Evolutionary conservation across 2,113 vertebrate species (phyloP), one percentile per base, ranked within the genome.

Genomic region (Neoarius graeffei): DNA sequence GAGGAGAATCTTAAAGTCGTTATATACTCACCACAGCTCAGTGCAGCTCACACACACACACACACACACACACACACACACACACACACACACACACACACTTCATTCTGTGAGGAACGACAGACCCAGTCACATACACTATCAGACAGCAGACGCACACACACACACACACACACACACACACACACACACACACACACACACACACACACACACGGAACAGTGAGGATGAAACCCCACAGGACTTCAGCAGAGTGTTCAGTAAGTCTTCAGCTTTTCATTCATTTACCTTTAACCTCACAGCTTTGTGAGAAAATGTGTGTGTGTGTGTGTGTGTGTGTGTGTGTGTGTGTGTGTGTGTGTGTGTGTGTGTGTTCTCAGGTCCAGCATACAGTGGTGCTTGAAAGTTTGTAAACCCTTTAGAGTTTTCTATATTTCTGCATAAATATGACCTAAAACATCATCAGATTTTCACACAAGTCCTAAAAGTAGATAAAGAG

Each of bases 1-100:
- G 91, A 93, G 80, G 92, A 82, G 90, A 93, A 94, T 89, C 91
- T 94, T 93, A 91, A 94, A 93, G 94, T 95, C 92, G 89, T 91
- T 91, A 92, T 92, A 93, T 91, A 92, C 90, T 93, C 88, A 71
- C 91, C 90, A 91, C 94, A 92, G 92, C 30, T 57, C 54, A 52
- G 19, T 50, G 13, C 27, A 13, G 30, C 74, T 6, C 57, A 14
- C 74, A 27, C 76, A 56, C 76, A 54, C 73, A 77, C 27, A 76
- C 52, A 62, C 20, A 30, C 85, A 59, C 48, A 77, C 57, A 14
- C 74, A 27, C 76, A 56, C 76, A 54, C 50, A 56, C n/a, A n/a
- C n/a, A n/a, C 57, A 14, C 74, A 27, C 76, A 56, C 76, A 54
- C 73, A 77, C 77, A 80, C 64, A 71, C 59, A 54, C 67, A 42